phyloP scores from a whole-genome alignment of 2,113 vertebrate genomes.

The zebrafish (Danio rerio) region DNA sequence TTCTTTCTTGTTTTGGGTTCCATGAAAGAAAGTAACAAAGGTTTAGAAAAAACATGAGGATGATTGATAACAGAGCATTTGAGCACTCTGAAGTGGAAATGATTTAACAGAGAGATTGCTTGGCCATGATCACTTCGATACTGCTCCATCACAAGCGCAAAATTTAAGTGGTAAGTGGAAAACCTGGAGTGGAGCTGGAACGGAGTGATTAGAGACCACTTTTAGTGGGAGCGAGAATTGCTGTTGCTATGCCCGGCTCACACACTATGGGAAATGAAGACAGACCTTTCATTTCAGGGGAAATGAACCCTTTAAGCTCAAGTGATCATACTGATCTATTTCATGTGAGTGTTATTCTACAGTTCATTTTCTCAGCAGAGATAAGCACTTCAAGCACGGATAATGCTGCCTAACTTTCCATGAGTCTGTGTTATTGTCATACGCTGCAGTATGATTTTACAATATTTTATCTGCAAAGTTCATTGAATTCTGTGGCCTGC shows the following conservation, averaged over 20 bases:
- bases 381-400: conserved; percentile 39
- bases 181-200: conserved; percentile 14
- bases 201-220: not conserved
- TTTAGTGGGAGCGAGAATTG: not conserved
- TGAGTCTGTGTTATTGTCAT: conserved; percentile 19
- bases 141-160: not conserved
- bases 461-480: conserved; percentile 2
- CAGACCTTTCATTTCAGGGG: conserved; percentile 21
- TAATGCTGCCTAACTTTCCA: conserved; percentile 16
- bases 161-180: not conserved
- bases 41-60: not conserved
- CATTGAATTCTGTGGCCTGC: not conserved
- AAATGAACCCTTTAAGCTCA: conserved; percentile 35
- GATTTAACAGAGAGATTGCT: not conserved
- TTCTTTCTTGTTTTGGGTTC: not conserved
- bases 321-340: conserved; percentile 23
- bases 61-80: not conserved
- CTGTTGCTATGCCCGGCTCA: not conserved
- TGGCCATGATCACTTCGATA: not conserved
- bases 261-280: not conserved
- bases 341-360: conserved; percentile 16
- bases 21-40: not conserved
- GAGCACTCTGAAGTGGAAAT: not conserved
- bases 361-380: conserved; percentile 30
- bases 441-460: conserved; percentile 18